Conservation (phyloP, 2,888 invertebrate genomes). For the Drosophila planitibia region DNA sequence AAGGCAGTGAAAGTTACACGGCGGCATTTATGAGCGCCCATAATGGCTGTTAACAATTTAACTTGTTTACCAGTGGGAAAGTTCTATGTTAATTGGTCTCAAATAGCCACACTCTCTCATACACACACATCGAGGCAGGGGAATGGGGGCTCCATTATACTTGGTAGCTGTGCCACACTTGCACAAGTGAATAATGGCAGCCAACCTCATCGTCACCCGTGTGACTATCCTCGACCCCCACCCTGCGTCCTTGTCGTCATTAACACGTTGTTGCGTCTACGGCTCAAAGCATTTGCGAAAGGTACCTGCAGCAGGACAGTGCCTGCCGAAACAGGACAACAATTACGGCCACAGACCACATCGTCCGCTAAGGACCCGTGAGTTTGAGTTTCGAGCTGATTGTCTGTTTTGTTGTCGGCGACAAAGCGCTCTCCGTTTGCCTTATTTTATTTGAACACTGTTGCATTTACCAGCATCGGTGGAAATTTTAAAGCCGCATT, state of each 20-base stretch:
- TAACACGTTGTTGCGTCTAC: slow-evolving; percentile 77
- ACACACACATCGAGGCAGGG: slow-evolving; percentile 13
- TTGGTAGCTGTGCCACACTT: slow-evolving; percentile 56
- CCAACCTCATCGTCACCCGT: slow-evolving; percentile 67
- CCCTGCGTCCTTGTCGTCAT: slow-evolving; percentile 37
- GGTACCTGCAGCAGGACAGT: slow-evolving; percentile 5
- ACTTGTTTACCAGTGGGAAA: slow-evolving; percentile 83
- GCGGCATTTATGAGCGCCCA: slow-evolving; percentile 81
- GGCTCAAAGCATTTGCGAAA: slow-evolving; percentile 50
- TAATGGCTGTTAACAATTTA: slow-evolving; percentile 82
- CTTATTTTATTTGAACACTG: slow-evolving; percentile 16
- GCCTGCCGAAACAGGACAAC: slow-evolving; percentile 43
- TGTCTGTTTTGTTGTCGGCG: slow-evolving; percentile 19
- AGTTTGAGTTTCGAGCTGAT: slow-evolving; percentile 36
- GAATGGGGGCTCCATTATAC: slow-evolving; percentile 48
- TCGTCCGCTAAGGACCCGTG: slow-evolving; percentile 34
- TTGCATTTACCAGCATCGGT: slow-evolving; percentile 31
- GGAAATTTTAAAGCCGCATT: slow-evolving; percentile 31
- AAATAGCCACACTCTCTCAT: slow-evolving; percentile 65
- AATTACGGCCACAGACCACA: slow-evolving; percentile 52
- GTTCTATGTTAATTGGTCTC: slow-evolving; percentile 82
- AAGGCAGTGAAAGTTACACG: slow-evolving; percentile 68
- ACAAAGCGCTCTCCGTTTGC: slow-evolving; percentile 10
- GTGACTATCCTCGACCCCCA: background rate
- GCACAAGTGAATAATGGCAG: slow-evolving; percentile 77